Base-by-base conservation (phyloP, 2,113 vertebrate species). In the Thunnus maccoyii region DNA sequence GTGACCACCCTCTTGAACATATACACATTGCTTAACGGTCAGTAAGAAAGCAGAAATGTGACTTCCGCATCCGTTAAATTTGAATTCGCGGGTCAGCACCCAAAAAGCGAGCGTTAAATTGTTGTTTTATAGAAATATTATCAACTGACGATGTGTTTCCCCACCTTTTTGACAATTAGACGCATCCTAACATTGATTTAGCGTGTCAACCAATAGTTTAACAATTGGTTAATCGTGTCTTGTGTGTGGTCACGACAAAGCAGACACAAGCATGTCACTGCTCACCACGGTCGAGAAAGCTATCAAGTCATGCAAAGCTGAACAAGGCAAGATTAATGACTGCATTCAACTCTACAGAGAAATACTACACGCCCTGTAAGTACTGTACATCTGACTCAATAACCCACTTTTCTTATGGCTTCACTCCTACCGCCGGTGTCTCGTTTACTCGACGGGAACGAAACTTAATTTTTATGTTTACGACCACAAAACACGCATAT, bases 341-440 rank as follows among this genome's bases (percentile, higher is more conserved):
- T 85, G 16, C 0, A 92, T 89, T 84, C 75, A 85, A 1, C 70
- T 76, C 20, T 91, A 83, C 78, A 88, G 62, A 58, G 86, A 91
- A 30, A 60, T 94, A 6, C 22, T 95, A 73, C 62, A 61, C 5
- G 67, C 36, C 9, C 25, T 94, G 95, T 96, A 89, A 93, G 94
- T 93, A 67, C 15, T 3, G 4, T 55, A 15, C 15, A 51, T 2
- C 0, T 18, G 7, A 51, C 1, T 41, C 3, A 68, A 22, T 52
- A 0, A 0, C 2, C 2, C 36, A 6, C 7, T 41, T 41, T 41
- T 41, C 36, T 41, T 9, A 41, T 9, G 36, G 6, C 36, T 41
- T 41, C 7, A 41, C 36, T 9, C 36, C 36, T 41, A 9, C 8
- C 9, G 0, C 8, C 20, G 15, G 4, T 32, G 0, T 66, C n/a